Evolutionary conservation across 2,888 invertebrate genomes (phyloP).

Genomic region (Vannuccia rotundouncinata): DNA sequence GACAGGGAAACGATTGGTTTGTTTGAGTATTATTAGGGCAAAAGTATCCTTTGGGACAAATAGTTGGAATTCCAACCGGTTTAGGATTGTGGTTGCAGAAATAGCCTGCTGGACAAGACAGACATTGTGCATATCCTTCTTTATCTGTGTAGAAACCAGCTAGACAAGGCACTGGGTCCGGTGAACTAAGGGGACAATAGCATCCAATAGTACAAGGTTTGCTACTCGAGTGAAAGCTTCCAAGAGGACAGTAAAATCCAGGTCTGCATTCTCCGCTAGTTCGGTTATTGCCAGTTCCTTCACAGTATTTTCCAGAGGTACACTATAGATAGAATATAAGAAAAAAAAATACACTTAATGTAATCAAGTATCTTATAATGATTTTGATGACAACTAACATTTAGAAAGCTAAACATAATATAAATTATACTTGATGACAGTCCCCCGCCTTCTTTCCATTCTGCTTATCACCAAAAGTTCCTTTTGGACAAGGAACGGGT

Average conservation of each 20-base stretch:
- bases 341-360: too few species aligned
- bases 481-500: constrained; percentile 44
- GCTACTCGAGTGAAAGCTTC: constrained; percentile 44
- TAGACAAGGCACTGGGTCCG: constrained; percentile 48
- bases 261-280: constrained; percentile 47
- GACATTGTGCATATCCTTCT: constrained; percentile 44
- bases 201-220: constrained; percentile 50
- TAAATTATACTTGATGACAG: neutral
- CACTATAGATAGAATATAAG: constrained; percentile 42
- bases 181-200: constrained; percentile 50
- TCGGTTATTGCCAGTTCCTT: constrained; percentile 48
- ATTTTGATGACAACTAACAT: constrained; percentile 37
- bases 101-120: constrained; percentile 49
- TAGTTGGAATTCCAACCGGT: constrained; percentile 47
- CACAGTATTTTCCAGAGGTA: constrained; percentile 49
- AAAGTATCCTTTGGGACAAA: constrained; percentile 51
- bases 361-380: too few species aligned
- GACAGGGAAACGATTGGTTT: constrained; percentile 47
- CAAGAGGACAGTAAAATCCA: constrained; percentile 52
- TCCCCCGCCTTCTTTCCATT: neutral
- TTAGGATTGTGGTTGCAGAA: constrained; percentile 50
- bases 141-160: constrained; percentile 46
- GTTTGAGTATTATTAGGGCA: constrained; percentile 49
- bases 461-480: constrained; percentile 41
- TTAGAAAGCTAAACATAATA: too few species aligned